A percentile compares a stretch with the other conserved stretches of the same genome.
These are phyloP conservation scores for Cyrtonyx montezumae DNA, from an alignment of 2,113 vertebrate species.

Conservation along the genomic window DNA sequence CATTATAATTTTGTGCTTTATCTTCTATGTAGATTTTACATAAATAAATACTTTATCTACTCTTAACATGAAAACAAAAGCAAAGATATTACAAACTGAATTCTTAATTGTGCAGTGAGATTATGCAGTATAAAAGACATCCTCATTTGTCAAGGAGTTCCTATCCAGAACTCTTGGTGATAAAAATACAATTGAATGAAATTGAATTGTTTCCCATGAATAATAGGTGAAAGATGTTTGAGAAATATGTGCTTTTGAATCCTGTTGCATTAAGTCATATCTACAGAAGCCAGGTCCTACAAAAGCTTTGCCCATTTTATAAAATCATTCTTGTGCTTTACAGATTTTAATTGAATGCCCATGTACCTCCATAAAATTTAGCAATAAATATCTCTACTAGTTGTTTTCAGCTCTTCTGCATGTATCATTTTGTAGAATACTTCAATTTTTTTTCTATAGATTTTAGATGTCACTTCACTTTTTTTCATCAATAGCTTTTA, in stretches of 20 bases:
- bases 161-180: background rate
- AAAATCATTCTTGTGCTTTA: background rate
- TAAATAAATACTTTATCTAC: background rate
- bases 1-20: background rate
- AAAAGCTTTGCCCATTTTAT: background rate
- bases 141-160: background rate
- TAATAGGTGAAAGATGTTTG: background rate
- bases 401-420: background rate
- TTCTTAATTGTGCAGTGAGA: background rate
- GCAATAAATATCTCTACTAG: background rate
- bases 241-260: background rate
- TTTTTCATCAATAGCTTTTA: background rate
- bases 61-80: background rate
- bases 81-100: background rate
- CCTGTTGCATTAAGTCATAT: background rate
- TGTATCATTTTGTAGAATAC: fast-evolving
- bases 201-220: background rate
- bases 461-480: background rate
- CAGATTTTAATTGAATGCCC: background rate
- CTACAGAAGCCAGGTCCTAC: background rate
- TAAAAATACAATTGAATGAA: background rate
- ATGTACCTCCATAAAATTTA: background rate
- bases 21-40: background rate
- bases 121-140: background rate
- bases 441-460: background rate